These are phyloP conservation scores for Trematomus bernacchii DNA, from an alignment of 2,797 vertebrate species.

Conservation along the genomic window DNA sequence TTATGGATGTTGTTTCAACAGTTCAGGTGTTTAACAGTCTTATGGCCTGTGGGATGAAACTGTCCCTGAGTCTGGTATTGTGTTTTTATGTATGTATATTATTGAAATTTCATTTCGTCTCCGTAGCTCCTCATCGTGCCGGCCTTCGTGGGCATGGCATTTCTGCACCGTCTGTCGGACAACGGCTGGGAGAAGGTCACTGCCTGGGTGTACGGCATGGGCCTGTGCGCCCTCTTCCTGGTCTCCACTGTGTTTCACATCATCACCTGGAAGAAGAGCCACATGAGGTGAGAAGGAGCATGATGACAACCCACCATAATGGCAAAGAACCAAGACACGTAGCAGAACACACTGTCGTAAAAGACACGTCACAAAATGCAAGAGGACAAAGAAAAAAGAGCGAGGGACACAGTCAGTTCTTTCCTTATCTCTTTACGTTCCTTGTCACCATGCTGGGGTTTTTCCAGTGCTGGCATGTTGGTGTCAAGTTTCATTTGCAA, in stretches of 20 bases:
- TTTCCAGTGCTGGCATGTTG: background rate
- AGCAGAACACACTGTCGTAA: background rate
- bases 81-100: too few relatives aligned
- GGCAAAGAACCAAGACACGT: background rate
- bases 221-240: conserved; percentile 95
- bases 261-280: conserved; percentile 97
- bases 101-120: background rate
- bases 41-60: too few relatives aligned
- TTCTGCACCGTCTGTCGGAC: conserved; percentile 92
- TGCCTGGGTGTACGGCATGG: conserved; percentile 95
- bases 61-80: too few relatives aligned
- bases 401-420: background rate
- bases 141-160: conserved; percentile 92
- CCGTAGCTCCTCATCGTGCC: conserved; percentile 93
- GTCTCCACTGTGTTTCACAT: conserved; percentile 97
- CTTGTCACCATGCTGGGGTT: background rate
- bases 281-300: conserved; percentile 89
- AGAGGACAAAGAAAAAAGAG: background rate
- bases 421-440: background rate
- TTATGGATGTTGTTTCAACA: too few relatives aligned
- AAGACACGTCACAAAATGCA: background rate
- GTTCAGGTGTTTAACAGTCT: too few relatives aligned
- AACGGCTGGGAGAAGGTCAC: conserved; percentile 95
- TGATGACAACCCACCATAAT: background rate
- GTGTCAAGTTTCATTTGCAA: background rate